These are phyloP conservation scores for Caenorhabditis zanzibari DNA, from an alignment of 2,888 invertebrate species.

Conservation along the genomic window DNA sequence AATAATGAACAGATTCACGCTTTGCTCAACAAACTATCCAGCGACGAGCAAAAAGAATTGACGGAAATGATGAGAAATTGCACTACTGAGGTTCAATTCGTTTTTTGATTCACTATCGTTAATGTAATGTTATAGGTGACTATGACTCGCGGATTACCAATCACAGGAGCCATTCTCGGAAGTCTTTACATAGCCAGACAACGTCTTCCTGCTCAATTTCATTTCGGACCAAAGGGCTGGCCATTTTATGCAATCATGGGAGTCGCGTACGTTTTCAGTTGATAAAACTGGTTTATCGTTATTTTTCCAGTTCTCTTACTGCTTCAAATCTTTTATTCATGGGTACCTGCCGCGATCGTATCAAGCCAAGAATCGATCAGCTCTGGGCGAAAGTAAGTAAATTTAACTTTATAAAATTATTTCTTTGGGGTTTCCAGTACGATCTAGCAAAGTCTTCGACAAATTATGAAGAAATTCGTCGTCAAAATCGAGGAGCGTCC, in stretches of 20 bases:
- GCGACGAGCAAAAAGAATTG: slow-evolving; percentile 77
- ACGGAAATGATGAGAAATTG: slow-evolving; percentile 72
- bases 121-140: slow-evolving; percentile 66
- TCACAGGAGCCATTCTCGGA: slow-evolving; percentile 75
- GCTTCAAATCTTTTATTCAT: slow-evolving; percentile 76
- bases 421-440: slow-evolving; percentile 34
- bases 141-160: slow-evolving; percentile 77
- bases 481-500: slow-evolving; percentile 60
- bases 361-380: slow-evolving; percentile 73
- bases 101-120: not conserved
- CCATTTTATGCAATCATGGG: slow-evolving; percentile 80
- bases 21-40: slow-evolving; percentile 75
- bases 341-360: slow-evolving; percentile 76
- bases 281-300: not conserved
- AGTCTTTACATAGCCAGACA: slow-evolving; percentile 76
- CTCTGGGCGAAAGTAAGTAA: slow-evolving; percentile 69
- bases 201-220: slow-evolving; percentile 75
- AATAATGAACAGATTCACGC: slow-evolving; percentile 69
- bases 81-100: slow-evolving; percentile 70
- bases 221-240: slow-evolving; percentile 81
- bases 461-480: slow-evolving; percentile 68
- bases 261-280: slow-evolving; percentile 61
- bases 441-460: slow-evolving; percentile 45
- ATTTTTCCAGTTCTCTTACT: slow-evolving; percentile 68
- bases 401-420: not conserved